Evolutionary conservation across 2,888 invertebrate genomes (phyloP).

Genomic region (Neoaliturus tenellus): DNA sequence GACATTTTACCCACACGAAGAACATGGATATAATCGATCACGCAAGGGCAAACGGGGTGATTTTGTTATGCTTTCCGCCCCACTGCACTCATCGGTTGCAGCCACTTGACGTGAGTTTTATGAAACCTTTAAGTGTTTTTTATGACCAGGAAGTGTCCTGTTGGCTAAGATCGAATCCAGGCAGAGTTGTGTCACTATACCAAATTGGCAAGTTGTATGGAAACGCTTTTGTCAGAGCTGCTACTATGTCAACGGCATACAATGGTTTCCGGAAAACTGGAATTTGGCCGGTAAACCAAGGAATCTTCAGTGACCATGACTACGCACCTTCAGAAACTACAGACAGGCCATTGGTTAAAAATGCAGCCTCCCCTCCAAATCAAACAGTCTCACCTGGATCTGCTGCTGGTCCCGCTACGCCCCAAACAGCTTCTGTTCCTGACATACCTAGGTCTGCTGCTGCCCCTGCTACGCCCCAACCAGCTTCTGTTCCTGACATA

Average conservation of each 20-base stretch:
- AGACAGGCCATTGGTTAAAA: slow-evolving; percentile 57
- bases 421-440: no score
- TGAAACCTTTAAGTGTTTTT: slow-evolving; percentile 66
- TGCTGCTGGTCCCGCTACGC: no score
- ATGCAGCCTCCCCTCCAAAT: no score
- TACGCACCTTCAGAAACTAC: slow-evolving; percentile 64
- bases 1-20: slow-evolving; percentile 69
- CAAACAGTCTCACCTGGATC: no score
- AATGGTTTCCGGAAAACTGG: slow-evolving; percentile 69
- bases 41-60: slow-evolving; percentile 63
- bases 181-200: slow-evolving; percentile 65
- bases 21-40: slow-evolving; percentile 65
- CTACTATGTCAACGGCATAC: slow-evolving; percentile 66
- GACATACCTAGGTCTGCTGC: no score
- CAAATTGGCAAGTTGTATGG: slow-evolving; percentile 66
- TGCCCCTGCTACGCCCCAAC: not conserved
- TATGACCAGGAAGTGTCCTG: slow-evolving; percentile 64
- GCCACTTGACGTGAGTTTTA: slow-evolving; percentile 66
- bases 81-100: slow-evolving; percentile 67
- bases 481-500: not conserved
- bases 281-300: slow-evolving; percentile 68
- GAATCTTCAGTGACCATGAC: slow-evolving; percentile 67
- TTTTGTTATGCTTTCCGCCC: slow-evolving; percentile 67
- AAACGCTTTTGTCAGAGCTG: slow-evolving; percentile 66
- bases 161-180: slow-evolving; percentile 66